Evolutionary conservation across 2,888 invertebrate genomes (phyloP), one percentile per base, ranked within the genome.

Genomic region (Spialia ferax): DNA sequence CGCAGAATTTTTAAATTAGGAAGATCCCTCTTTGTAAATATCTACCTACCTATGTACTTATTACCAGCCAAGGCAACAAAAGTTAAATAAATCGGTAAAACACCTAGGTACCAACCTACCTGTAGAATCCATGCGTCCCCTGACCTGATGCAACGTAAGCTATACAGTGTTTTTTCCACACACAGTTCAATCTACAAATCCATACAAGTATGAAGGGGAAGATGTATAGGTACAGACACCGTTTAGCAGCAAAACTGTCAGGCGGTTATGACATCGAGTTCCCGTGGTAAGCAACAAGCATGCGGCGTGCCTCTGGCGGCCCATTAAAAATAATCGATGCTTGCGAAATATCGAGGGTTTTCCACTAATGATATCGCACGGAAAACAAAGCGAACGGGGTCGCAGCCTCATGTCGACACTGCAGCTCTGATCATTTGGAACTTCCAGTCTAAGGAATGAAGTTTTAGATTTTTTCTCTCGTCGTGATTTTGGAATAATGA

Each of bases 291-390:
- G 70, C 59, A 69, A 54, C 69, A 72, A 76, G 76, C 75, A 77
- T 79, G 84, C 81, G 82, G 84, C 81, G 74, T 77, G 81, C 79
- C 78, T 80, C 79, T 79, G 86, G 85, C 87, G 80, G 81, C 81
- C 91, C 91, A 92, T 93, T 92, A 93, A 92, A 91, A 93, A 91
- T 92, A 93, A 92, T 91, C 91, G 88, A 91, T 89, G 87, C 88
- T 83, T 80, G 88, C 83, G 79, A 91, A 92, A 91, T 92, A 92
- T 92, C 87, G 91, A 91, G 90, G 79, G 86, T 81, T 89, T 88
- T 88, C 83, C 92, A 91, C 92, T 93, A 93, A 93, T 92, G 93
- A 92, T 84, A 91, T 91, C 83, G 88, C 86, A 77, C 82, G 81
- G 82, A 92, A 66, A 91, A 92, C 91, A 91, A 91, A 89, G 87